Evolutionary conservation across 2,888 invertebrate genomes (phyloP).

Genomic region (Aporophyla lueneburgensis): DNA sequence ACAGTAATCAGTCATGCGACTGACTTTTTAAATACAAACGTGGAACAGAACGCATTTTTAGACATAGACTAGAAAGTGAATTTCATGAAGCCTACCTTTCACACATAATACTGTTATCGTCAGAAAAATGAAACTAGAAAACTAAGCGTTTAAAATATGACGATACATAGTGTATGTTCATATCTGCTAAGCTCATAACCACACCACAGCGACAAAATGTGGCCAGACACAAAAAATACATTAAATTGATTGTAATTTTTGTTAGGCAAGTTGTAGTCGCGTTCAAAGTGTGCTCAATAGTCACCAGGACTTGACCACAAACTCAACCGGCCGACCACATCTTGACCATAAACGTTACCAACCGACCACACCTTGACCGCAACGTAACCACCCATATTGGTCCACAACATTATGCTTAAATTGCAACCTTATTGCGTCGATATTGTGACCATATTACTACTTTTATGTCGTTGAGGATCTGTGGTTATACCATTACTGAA

Average conservation of each 20-base stretch:
- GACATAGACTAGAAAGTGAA: slow-evolving; percentile 61
- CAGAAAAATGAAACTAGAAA: background rate
- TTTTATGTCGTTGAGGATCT: background rate
- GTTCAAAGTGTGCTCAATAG: background rate
- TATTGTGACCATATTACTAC: background rate
- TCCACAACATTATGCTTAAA: background rate
- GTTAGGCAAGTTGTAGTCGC: too few relatives aligned
- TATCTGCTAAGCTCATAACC: background rate
- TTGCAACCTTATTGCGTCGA: background rate
- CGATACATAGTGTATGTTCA: background rate
- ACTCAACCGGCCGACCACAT: background rate
- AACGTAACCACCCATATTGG: background rate
- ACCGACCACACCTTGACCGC: background rate
- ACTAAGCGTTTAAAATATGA: background rate
- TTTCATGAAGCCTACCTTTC: slow-evolving; percentile 11
- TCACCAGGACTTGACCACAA: background rate
- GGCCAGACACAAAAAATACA: background rate
- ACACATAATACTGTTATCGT: slow-evolving; percentile 33
- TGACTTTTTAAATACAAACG: slow-evolving; percentile 5
- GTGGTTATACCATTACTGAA: background rate
- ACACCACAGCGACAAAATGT: background rate
- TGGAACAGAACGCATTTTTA: slow-evolving; percentile 48
- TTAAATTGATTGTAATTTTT: too few relatives aligned
- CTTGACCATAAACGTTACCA: background rate
- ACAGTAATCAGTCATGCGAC: slow-evolving; percentile 31